A percentile compares a stretch with the other conserved stretches of the same genome.
phyloP scores from a whole-genome alignment of 2,797 vertebrate genomes.

The Hypotaenidia okinawae region DNA sequence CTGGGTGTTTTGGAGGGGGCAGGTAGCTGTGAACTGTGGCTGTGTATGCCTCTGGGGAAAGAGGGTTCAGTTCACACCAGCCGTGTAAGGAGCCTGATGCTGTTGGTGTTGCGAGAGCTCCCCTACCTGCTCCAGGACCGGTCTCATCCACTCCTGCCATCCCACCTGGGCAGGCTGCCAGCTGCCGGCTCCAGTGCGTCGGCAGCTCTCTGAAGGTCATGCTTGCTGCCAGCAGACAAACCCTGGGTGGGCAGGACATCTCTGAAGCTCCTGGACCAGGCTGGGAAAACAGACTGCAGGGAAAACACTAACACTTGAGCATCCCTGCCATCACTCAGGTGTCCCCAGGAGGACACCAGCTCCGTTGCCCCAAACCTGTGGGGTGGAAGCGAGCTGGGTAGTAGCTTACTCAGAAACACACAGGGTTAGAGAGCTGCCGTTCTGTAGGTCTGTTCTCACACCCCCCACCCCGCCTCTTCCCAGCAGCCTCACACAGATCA shows the following conservation, averaged over 20 bases:
- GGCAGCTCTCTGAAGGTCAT: constrained; percentile 27
- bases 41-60: neutral
- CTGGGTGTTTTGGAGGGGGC: neutral
- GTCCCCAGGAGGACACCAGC: neutral
- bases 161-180: neutral
- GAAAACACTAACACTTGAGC: neutral
- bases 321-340: neutral
- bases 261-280: neutral
- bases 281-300: neutral
- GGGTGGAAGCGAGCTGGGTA: neutral
- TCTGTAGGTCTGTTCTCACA: neutral
- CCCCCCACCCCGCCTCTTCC: neutral
- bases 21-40: neutral
- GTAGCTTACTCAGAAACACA: rapidly evolving
- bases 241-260: neutral
- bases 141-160: rapidly evolving
- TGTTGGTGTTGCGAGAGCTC: neutral
- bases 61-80: neutral
- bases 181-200: neutral
- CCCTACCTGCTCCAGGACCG: rapidly evolving
- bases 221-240: neutral
- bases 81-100: neutral
- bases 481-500: constrained; percentile 6
- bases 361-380: neutral
- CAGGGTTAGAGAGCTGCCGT: rapidly evolving